Percentiles rank a stretch among this genome's conserved stretches.
phyloP scores from a whole-genome alignment of 37 sponge, comb jelly and placozoan genomes.

The Petrosia ficiformis region DNA sequence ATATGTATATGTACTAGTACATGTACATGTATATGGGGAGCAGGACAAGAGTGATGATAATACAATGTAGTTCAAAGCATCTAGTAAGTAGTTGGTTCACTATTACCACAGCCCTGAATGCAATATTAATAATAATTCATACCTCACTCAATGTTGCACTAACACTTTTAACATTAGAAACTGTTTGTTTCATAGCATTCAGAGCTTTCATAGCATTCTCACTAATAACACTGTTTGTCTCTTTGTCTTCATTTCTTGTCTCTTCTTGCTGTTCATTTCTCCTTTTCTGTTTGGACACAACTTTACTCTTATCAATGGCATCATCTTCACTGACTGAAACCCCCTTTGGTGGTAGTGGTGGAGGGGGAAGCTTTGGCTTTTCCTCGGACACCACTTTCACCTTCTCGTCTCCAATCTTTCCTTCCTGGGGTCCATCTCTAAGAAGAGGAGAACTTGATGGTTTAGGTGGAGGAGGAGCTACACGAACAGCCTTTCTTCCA shows the following conservation, averaged over 20 bases:
- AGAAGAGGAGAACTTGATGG: background rate
- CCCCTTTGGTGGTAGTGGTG: background rate
- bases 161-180: too few relatives aligned
- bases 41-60: too few relatives aligned
- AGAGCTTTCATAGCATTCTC: too few relatives aligned
- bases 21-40: background rate
- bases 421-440: background rate
- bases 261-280: background rate
- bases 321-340: background rate
- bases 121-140: too few relatives aligned
- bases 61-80: too few relatives aligned
- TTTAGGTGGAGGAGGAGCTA: conserved; percentile 6
- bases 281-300: background rate
- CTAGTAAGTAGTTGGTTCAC: too few relatives aligned
- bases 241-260: background rate
- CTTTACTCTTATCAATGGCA: too few relatives aligned
- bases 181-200: too few relatives aligned
- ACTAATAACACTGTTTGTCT: too few relatives aligned
- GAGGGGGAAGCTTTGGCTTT: background rate
- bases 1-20: background rate
- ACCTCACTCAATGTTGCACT: too few relatives aligned
- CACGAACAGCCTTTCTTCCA: background rate
- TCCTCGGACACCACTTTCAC: too few relatives aligned
- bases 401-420: background rate
- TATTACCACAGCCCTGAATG: too few relatives aligned